Evolutionary conservation across 2,113 vertebrate species (phyloP).

Genomic region (Apteryx owenii): DNA sequence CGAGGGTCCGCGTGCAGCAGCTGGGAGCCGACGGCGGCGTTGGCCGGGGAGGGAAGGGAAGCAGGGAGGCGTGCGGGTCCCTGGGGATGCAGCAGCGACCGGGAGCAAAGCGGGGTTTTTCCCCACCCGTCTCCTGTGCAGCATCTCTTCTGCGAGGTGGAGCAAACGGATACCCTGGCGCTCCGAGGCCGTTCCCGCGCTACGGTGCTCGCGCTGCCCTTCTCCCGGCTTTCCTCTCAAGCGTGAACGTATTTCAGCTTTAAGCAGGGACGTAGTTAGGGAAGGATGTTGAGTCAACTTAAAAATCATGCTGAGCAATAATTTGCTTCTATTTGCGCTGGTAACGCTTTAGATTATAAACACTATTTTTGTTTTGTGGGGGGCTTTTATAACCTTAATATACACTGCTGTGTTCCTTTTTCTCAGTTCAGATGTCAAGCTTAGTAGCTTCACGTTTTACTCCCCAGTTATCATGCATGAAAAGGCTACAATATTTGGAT

Average conservation of each 20-base stretch:
- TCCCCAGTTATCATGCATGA: background rate
- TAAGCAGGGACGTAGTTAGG: background rate
- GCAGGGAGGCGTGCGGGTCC: background rate
- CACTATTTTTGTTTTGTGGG: background rate
- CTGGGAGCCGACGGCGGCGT: background rate
- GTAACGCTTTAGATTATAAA: slow-evolving; percentile 21
- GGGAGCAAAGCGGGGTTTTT: background rate
- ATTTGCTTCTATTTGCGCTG: slow-evolving; percentile 31
- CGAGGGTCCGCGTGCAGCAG: background rate
- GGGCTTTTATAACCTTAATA: background rate
- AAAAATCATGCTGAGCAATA: slow-evolving; percentile 3
- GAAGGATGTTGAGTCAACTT: slow-evolving; percentile 31
- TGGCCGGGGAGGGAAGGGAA: background rate
- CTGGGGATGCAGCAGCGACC: background rate
- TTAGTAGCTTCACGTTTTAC: background rate
- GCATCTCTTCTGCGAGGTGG: background rate
- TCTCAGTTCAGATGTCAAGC: background rate
- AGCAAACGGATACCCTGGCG: background rate
- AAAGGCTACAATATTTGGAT: background rate
- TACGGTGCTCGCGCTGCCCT: background rate
- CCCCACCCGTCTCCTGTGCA: background rate
- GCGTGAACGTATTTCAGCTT: slow-evolving; percentile 12
- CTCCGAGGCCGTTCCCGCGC: background rate
- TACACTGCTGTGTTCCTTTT: background rate
- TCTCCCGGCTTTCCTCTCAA: background rate